Conservation (phyloP, 2,888 invertebrate genomes). For the Hypomecis punctinalis region DNA sequence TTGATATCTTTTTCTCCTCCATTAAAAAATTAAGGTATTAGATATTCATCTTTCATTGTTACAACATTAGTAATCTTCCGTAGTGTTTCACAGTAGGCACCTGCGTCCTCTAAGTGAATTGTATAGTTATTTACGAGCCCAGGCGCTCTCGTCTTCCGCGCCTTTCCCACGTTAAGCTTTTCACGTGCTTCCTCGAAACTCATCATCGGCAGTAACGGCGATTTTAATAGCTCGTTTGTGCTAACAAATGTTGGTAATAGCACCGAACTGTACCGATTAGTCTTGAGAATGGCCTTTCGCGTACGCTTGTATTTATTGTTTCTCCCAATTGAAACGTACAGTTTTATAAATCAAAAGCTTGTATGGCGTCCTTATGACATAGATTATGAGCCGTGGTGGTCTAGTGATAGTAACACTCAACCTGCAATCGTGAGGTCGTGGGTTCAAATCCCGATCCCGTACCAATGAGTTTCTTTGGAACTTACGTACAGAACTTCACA, state of each 20-base stretch:
- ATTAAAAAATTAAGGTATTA: too few species aligned
- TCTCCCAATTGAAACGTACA: constrained; percentile 14
- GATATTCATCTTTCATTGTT: neutral
- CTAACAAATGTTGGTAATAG: constrained; percentile 37
- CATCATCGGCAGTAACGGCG: constrained; percentile 54
- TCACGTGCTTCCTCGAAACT: constrained; percentile 54
- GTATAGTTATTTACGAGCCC: constrained; percentile 71
- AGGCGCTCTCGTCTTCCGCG: constrained; percentile 55
- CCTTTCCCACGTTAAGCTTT: constrained; percentile 67
- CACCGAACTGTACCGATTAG: constrained; percentile 33
- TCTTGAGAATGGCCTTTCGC: constrained; percentile 30
- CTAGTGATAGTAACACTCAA: too few species aligned
- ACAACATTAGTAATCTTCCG: neutral
- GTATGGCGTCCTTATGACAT: neutral
- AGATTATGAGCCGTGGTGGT: too few species aligned
- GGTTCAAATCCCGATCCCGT: too few species aligned
- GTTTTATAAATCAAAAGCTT: neutral
- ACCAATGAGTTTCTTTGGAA: too few species aligned
- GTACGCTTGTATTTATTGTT: constrained; percentile 16
- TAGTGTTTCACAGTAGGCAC: neutral
- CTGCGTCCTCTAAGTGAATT: constrained; percentile 63
- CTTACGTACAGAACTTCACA: too few species aligned
- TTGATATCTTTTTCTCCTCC: too few species aligned
- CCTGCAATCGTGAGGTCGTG: too few species aligned
- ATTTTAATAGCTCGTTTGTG: constrained; percentile 47